Conservation (phyloP, 2,113 vertebrate species). For the Okapia johnstoni region DNA sequence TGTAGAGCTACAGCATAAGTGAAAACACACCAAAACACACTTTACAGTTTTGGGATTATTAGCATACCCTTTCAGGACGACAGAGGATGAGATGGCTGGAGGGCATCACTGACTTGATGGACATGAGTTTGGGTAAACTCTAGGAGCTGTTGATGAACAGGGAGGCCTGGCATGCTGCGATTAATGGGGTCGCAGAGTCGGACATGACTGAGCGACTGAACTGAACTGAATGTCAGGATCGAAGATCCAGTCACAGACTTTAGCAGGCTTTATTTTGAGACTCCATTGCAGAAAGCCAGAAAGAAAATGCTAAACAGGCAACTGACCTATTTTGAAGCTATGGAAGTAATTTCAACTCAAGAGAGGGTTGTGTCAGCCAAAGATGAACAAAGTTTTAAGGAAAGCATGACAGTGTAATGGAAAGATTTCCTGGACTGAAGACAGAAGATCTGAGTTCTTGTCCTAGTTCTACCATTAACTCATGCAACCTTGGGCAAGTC, state of each 20-base stretch:
- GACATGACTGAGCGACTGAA: too few relatives aligned
- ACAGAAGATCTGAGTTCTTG: background rate
- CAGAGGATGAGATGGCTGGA: too few relatives aligned
- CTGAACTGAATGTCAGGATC: background rate
- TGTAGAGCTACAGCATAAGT: background rate
- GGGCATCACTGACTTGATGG: too few relatives aligned
- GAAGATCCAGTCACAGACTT: background rate
- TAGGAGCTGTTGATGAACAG: too few relatives aligned
- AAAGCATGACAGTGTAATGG: background rate
- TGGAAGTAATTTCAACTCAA: background rate
- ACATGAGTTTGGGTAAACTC: too few relatives aligned
- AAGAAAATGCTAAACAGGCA: background rate
- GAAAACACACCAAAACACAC: background rate
- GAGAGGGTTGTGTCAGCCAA: background rate
- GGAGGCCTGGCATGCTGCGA: too few relatives aligned
- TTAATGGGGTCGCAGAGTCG: too few relatives aligned
- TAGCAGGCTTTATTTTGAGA: background rate
- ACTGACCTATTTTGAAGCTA: background rate
- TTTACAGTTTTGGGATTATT: background rate
- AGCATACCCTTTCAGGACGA: background rate
- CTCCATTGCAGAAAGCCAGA: background rate
- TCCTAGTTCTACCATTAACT: background rate
- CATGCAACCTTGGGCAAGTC: background rate
- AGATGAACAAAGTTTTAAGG: conserved; percentile 9
- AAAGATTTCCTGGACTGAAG: background rate